phyloP scores from a whole-genome alignment of 2,797 vertebrate species.

The Parauchenoglanis ngamensis region DNA sequence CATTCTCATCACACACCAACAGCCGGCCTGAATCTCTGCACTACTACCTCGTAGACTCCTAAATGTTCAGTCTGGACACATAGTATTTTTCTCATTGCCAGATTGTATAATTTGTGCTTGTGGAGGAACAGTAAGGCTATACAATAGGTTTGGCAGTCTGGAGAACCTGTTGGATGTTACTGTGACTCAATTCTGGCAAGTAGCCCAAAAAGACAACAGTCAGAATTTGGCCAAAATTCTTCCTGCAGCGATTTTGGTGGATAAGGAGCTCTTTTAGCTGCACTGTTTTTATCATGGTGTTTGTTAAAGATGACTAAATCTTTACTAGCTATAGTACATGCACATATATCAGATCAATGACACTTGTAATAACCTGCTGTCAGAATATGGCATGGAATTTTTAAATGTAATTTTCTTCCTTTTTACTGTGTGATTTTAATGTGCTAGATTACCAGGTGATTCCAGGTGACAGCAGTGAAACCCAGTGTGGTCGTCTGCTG shows the following conservation, averaged over 20 bases:
- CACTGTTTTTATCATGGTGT: neutral
- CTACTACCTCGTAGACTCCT: neutral
- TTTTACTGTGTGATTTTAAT: neutral
- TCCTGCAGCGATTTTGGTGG: neutral
- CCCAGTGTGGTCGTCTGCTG: neutral
- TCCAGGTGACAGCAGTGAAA: neutral
- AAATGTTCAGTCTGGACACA: neutral
- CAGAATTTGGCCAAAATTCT: neutral
- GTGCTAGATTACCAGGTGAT: neutral
- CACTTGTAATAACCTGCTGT: neutral
- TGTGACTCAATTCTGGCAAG: neutral
- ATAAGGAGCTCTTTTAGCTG: neutral
- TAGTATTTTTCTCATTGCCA: neutral
- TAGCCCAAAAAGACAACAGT: neutral
- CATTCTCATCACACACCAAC: neutral
- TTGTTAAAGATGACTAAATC: neutral
- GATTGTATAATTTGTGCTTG: neutral
- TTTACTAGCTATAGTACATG: neutral
- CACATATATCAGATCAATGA: neutral
- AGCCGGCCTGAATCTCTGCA: neutral
- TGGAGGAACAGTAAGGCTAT: no score
- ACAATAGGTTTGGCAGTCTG: neutral
- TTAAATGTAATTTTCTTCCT: neutral
- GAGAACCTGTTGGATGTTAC: neutral
- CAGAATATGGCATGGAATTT: neutral